Evolutionary conservation across 2,888 invertebrate species (phyloP), one percentile per base, ranked within the genome.

Genomic region (Drosophila putrida): DNA sequence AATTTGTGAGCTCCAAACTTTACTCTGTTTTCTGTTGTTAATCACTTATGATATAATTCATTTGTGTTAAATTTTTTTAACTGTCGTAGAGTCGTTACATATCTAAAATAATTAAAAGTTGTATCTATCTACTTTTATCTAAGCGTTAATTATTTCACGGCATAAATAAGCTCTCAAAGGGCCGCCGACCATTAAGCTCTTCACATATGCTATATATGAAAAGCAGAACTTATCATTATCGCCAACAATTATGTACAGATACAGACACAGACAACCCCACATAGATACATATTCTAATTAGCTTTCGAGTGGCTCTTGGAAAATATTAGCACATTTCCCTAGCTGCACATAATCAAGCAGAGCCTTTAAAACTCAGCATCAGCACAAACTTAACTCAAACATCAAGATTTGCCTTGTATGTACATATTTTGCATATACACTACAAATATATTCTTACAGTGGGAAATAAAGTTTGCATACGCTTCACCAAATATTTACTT

Each of bases 251-350:
- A 13, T 11, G 4, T 28, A 39, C 4, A 47, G 8, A 49, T 11
- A 2, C 13, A 28, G 4, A 33, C 8, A 55, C 31, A 64, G 46
- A 57, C 43, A 66, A 28, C 36, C 20, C 39, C 25, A 58, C 31
- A 66, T 49, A 39, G 51, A 59, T 35, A 63, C 60, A 70, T 70
- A 71, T 82, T 71, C 62, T 84, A 84, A 88, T 82, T 81, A 88
- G 76, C 82, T 82, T 82, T 85, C 44, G 67, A 85, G 86, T 75
- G 62, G 75, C 71, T 33, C 78, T 65, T 61, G 59, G 64, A 67
- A 71, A 69, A 78, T 87, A 70, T 87, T 84, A 84, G 79, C 72
- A 75, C 63, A 62, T 71, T 84, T 62, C 53, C 72, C 75, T 47
- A 43, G 60, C 60, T 68, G 47, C 43, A 33, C 61, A 69, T 67